Conservation (phyloP, 1,140 invertebrate genomes). For the Tetranychus urticae region DNA sequence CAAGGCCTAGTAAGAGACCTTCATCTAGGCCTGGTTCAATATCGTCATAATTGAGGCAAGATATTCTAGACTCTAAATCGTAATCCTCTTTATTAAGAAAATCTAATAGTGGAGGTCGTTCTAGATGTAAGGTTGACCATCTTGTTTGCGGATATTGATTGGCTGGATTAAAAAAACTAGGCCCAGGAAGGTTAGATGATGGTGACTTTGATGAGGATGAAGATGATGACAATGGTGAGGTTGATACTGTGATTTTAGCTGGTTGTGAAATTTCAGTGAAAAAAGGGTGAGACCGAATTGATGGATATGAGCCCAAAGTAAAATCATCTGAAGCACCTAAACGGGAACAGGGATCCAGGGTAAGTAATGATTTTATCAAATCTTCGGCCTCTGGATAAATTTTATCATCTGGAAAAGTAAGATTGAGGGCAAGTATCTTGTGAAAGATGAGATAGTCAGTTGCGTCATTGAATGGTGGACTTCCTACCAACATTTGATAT, state of each 20-base stretch:
- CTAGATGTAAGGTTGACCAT: not conserved
- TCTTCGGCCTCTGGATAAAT: conserved; percentile 14
- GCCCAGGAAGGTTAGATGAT: no score
- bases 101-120: not conserved
- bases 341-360: not conserved
- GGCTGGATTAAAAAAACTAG: not conserved
- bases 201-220: no score
- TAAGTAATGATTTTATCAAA: not conserved
- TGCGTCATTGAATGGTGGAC: conserved; percentile 65
- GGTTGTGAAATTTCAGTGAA: not conserved
- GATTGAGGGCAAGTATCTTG: conserved; percentile 74
- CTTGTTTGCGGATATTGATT: not conserved
- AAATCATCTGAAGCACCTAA: not conserved
- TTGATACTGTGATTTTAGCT: not conserved
- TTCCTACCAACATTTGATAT: conserved; percentile 83
- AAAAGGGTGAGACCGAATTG: not conserved
- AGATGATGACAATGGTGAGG: no score
- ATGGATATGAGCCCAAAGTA: not conserved
- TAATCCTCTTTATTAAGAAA: not conserved
- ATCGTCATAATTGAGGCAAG: not conserved
- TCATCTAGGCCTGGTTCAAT: not conserved
- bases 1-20: not conserved
- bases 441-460: conserved; percentile 93
- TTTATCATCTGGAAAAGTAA: conserved; percentile 45
- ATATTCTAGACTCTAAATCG: not conserved